Evolutionary conservation across 2,888 invertebrate genomes (phyloP).

Genomic region (Saturnia japonica): DNA sequence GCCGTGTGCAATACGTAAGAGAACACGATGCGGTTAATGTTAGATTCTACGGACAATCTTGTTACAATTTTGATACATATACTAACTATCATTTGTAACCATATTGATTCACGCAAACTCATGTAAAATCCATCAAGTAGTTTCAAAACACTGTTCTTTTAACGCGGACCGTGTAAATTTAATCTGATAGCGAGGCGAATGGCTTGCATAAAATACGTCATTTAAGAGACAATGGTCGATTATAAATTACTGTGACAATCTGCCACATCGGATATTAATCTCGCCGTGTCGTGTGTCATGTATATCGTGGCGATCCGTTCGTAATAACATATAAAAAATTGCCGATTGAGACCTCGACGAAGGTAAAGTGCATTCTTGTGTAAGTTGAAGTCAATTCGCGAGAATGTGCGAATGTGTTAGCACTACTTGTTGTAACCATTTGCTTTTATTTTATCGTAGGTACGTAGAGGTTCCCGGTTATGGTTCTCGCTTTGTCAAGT

Average conservation of each 20-base stretch:
- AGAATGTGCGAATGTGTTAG: constrained; percentile 68
- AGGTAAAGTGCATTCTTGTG: constrained; percentile 79
- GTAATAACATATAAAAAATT: constrained; percentile 73
- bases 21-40: constrained; percentile 38
- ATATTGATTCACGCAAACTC: constrained; percentile 1
- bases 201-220: constrained; percentile 69
- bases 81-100: constrained; percentile 9
- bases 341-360: constrained; percentile 67
- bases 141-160: constrained; percentile 17
- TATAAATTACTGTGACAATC: constrained; percentile 79
- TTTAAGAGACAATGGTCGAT: constrained; percentile 73
- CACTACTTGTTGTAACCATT: constrained; percentile 51
- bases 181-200: constrained; percentile 56
- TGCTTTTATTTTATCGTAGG: constrained; percentile 37
- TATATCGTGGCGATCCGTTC: constrained; percentile 61
- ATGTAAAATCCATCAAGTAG: constrained; percentile 14
- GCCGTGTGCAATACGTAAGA: constrained; percentile 25
- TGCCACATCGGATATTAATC: constrained; percentile 79
- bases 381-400: constrained; percentile 72
- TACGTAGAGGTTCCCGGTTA: constrained; percentile 31
- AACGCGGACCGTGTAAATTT: constrained; percentile 31
- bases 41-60: not conserved
- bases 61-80: constrained; percentile 20
- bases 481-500: constrained; percentile 53
- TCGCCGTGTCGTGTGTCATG: constrained; percentile 68